Percentiles rank a stretch among this genome's conserved stretches.
Evolutionary conservation across 2,888 invertebrate genomes (phyloP).

Genomic region (Megastigmus dorsalis): DNA sequence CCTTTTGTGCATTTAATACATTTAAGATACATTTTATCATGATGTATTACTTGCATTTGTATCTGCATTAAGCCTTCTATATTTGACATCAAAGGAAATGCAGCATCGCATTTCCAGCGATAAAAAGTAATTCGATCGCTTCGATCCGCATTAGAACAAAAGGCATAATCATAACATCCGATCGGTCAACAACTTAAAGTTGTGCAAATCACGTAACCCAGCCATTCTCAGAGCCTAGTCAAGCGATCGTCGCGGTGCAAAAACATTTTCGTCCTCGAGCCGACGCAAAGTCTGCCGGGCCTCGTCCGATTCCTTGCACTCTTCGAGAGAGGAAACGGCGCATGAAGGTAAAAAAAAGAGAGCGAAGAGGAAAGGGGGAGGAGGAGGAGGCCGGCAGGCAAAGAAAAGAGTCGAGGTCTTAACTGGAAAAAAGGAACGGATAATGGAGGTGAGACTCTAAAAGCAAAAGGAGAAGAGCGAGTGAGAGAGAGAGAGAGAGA

Average conservation of each 20-base stretch:
- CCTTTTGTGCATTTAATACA: too few relatives aligned
- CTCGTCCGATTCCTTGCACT: not conserved
- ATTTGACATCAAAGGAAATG: not conserved
- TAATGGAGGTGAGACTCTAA: conserved; percentile 40
- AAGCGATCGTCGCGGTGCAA: conserved; percentile 28
- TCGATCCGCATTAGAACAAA: conserved; percentile 10
- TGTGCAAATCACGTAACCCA: conserved; percentile 27
- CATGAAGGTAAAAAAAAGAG: conserved; percentile 3
- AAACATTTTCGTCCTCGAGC: conserved; percentile 36
- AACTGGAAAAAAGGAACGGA: conserved; percentile 46
- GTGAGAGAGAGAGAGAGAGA: conserved; percentile 4
- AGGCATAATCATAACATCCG: conserved; percentile 6
- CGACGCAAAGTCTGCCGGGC: not conserved
- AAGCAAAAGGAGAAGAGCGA: conserved; percentile 27
- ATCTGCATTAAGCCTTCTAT: too few relatives aligned
- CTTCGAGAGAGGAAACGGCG: conserved; percentile 16
- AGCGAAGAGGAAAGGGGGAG: not conserved
- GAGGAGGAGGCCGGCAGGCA: not conserved
- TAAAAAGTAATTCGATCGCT: conserved; percentile 2
- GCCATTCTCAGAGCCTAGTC: conserved; percentile 8
- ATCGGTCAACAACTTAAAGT: conserved; percentile 11
- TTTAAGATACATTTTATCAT: too few relatives aligned
- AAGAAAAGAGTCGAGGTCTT: conserved; percentile 42
- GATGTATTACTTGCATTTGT: too few relatives aligned
- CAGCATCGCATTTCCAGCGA: too few relatives aligned